Percentiles rank a stretch among this genome's conserved stretches.
phyloP scores from a whole-genome alignment of 2,797 vertebrate species.

The Salmo trutta region DNA sequence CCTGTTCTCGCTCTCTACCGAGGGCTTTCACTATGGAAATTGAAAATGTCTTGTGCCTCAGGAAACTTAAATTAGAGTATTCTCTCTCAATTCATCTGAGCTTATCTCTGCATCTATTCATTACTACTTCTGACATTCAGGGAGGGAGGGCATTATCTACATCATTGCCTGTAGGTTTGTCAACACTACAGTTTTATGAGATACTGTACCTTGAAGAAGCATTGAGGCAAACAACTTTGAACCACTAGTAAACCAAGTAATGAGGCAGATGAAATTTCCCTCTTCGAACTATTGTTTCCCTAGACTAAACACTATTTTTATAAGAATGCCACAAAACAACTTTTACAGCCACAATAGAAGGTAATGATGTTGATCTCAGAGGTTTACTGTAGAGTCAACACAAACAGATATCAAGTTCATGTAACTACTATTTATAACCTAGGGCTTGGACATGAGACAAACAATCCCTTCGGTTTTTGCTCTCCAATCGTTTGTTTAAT shows the following conservation, averaged over 20 bases:
- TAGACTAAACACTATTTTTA: background rate
- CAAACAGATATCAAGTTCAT: background rate
- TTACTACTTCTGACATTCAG: no score
- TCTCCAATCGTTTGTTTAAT: slow-evolving; percentile 1
- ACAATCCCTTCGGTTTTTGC: background rate
- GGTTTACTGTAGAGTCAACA: slow-evolving; percentile 1
- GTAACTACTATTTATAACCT: background rate
- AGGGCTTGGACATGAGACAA: background rate
- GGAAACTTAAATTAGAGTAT: no score
- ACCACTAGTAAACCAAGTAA: background rate
- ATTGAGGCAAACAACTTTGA: background rate
- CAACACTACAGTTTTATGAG: no score
- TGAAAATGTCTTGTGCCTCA: no score
- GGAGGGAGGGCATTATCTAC: no score
- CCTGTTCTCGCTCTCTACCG: no score
- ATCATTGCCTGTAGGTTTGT: no score
- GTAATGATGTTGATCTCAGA: background rate
- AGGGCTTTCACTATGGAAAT: no score
- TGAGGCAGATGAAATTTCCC: background rate
- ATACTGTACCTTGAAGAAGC: background rate
- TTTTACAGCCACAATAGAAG: background rate
- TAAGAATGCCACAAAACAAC: background rate
- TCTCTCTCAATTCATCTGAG: no score
- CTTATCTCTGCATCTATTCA: no score
- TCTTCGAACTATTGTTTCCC: background rate